Evolutionary conservation across 2,888 invertebrate genomes (phyloP), one percentile per base, ranked within the genome.

Genomic region (Lomographa bimaculata): DNA sequence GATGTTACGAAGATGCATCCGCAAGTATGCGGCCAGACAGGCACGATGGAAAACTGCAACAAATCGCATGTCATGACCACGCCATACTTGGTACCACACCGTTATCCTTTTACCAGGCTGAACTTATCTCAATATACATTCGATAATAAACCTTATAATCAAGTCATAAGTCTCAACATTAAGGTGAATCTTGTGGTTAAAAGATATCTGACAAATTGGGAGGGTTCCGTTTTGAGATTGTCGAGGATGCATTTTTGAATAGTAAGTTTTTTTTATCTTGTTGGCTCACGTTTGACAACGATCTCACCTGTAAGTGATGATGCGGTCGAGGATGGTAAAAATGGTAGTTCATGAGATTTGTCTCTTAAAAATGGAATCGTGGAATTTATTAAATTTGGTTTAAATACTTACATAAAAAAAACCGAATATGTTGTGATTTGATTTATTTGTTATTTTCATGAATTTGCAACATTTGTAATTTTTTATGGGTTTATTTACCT

Each of bases 41-140:
- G 36, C 40, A 40, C 50, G 52, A 68, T 74, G 80, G 77, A 79
- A 78, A 76, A 73, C 24, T 75, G 75, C 75, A 77, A 81, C 83
- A 80, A 82, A 84, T 83, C 76, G 75, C 67, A 64, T 67, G 73
- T 79, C 80, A 79, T 72, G 74, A 71, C 62, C 71, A 57, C 61
- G 49, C 81, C 81, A 67, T 79, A 77, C 76, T 67, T 64, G 79
- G 68, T 49, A 38, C 53, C 60, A 54, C 59, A 81, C 85, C 83
- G 85, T 85, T 85, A 83, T 66, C 60, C 65, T 46, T 40, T 47
- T 42, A 45, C 46, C 29, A 24, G 7, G 17, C 42, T 28, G n/a
- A 33, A 24, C 27, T 32, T 27, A 46, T 23, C 38, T 34, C 30
- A 18, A 16, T 30, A 5, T 7, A 11, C 24, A 4, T 14, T 5